Conservation (phyloP, 1,140 invertebrate species). For the Calephelis virginiensis region DNA sequence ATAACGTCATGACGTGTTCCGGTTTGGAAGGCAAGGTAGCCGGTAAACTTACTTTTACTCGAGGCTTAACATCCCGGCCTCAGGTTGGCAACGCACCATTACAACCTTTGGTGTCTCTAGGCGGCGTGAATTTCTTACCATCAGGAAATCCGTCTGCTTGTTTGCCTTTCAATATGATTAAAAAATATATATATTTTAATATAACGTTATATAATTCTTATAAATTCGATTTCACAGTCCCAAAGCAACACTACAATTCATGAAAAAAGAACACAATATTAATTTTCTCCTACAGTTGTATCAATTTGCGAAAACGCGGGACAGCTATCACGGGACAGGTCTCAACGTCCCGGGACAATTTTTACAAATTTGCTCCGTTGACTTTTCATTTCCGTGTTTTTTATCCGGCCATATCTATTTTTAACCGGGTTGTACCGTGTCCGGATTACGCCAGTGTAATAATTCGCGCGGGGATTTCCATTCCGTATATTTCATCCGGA, state of each 20-base stretch:
- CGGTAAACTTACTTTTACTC: too few relatives aligned
- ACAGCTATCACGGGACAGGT: slow-evolving; percentile 12
- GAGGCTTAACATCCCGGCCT: too few relatives aligned
- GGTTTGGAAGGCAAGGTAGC: too few relatives aligned
- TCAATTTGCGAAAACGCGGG: slow-evolving; percentile 23
- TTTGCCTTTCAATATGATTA: too few relatives aligned
- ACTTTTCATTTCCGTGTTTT: slow-evolving; percentile 42
- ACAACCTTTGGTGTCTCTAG: too few relatives aligned
- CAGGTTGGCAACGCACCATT: too few relatives aligned
- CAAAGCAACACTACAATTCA: background rate
- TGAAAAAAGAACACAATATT: slow-evolving; percentile 12
- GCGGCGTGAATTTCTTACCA: too few relatives aligned
- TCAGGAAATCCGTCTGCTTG: too few relatives aligned
- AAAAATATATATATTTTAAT: too few relatives aligned
- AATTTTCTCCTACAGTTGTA: slow-evolving; percentile 22
- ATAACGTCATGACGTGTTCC: too few relatives aligned
- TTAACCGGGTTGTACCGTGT: slow-evolving; percentile 3
- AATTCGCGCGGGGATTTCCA: slow-evolving; percentile 17
- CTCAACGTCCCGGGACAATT: slow-evolving; percentile 42
- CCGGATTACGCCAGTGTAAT: slow-evolving; percentile 21
- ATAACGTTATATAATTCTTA: background rate
- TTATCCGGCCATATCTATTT: slow-evolving; percentile 8
- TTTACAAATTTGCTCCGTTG: slow-evolving; percentile 49
- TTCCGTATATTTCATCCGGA: slow-evolving; percentile 23
- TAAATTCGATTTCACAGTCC: background rate